Conservation (phyloP, 2,797 vertebrate genomes). For the Apodemus agrarius region DNA sequence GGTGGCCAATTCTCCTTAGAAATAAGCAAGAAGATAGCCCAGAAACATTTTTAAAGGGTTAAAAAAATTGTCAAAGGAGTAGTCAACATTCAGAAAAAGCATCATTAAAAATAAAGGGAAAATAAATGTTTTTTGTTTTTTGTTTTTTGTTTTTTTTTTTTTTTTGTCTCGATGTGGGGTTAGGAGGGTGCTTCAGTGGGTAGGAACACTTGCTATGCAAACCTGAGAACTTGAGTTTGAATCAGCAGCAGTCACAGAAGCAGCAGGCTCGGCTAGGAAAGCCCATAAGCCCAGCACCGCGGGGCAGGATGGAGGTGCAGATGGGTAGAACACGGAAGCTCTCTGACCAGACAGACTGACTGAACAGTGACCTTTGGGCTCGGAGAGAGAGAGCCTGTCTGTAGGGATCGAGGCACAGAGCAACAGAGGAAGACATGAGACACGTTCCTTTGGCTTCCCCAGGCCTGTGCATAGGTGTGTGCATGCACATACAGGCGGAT, state of each 20-base stretch:
- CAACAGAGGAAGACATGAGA: neutral
- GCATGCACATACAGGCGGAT: neutral
- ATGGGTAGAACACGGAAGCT: neutral
- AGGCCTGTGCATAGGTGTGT: too few species aligned
- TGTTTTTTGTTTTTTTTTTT: too few species aligned
- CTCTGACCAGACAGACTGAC: neutral
- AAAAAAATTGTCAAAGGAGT: neutral
- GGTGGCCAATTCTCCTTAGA: neutral
- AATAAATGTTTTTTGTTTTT: too few species aligned
- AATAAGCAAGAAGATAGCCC: neutral
- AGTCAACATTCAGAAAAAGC: neutral
- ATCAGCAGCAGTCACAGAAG: neutral
- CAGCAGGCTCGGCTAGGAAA: neutral
- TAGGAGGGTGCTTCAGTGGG: neutral
- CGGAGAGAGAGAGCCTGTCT: neutral
- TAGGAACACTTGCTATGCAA: neutral
- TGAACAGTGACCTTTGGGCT: neutral
- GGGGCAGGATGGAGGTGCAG: too few species aligned
- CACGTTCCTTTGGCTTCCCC: neutral
- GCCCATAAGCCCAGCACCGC: neutral
- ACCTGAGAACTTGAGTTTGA: neutral
- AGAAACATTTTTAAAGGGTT: neutral
- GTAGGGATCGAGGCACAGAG: neutral
- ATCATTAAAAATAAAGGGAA: neutral
- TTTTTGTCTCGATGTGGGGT: too few species aligned